Evolutionary conservation across 1,140 invertebrate genomes (phyloP).

Genomic region (Thaumatotibia leucotreta): DNA sequence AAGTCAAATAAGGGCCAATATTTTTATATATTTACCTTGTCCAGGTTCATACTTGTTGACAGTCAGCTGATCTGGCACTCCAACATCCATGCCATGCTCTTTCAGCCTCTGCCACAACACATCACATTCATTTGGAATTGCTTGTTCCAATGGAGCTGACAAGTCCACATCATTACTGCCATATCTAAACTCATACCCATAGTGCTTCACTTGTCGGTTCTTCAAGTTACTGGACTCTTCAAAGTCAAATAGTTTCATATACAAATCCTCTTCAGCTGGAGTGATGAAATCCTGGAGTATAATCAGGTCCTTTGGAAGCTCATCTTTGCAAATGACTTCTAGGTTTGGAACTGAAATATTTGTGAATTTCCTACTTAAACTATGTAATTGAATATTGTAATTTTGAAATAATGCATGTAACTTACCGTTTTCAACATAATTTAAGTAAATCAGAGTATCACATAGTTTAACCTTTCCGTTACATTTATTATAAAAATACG

Average conservation of each 20-base stretch:
- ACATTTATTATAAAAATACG: slow-evolving; percentile 38
- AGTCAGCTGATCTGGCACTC: slow-evolving; percentile 92
- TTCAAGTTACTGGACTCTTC: slow-evolving; percentile 80
- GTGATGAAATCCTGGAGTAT: slow-evolving; percentile 86
- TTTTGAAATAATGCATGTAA: too few species aligned
- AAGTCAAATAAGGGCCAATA: too few species aligned
- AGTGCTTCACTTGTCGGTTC: slow-evolving; percentile 93
- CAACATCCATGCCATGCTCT: slow-evolving; percentile 62
- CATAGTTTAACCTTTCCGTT: slow-evolving; percentile 47
- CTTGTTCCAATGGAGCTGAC: slow-evolving; percentile 79
- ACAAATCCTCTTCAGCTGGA: slow-evolving; percentile 81
- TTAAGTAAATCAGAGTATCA: slow-evolving; percentile 46
- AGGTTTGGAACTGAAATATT: slow-evolving; percentile 52
- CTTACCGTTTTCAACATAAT: slow-evolving; percentile 58
- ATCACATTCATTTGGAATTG: slow-evolving; percentile 84
- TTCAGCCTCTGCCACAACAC: slow-evolving; percentile 81
- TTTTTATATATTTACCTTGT: too few species aligned
- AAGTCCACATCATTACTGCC: slow-evolving; percentile 91
- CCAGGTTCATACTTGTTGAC: slow-evolving; percentile 94
- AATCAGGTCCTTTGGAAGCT: slow-evolving; percentile 83
- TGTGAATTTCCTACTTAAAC: slow-evolving; percentile 19
- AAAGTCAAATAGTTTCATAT: slow-evolving; percentile 82
- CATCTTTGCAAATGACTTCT: slow-evolving; percentile 41
- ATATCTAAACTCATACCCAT: slow-evolving; percentile 96
- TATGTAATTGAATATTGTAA: slow-evolving; percentile 9